phyloP scores from a whole-genome alignment of 2,797 vertebrate genomes.

The Potorous gilbertii region DNA sequence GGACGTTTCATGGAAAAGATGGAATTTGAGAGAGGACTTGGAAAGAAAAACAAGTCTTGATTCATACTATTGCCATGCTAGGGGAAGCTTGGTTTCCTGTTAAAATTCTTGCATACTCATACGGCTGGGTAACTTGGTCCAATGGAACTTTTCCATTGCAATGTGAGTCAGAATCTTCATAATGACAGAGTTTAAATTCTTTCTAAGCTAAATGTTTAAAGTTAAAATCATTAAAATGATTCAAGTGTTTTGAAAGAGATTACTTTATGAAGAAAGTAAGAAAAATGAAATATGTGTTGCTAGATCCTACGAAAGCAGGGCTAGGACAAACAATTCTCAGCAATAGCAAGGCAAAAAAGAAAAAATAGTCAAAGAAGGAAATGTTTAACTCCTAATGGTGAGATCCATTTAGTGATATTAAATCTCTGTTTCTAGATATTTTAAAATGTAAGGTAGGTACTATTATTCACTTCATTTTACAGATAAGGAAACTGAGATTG shows the following conservation, averaged over 20 bases:
- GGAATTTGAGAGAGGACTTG: background rate
- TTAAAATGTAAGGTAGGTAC: background rate
- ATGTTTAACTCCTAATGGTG: constrained; percentile 35
- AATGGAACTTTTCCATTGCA: constrained; percentile 6
- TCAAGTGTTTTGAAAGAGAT: constrained; percentile 31
- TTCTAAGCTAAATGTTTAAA: constrained; percentile 40
- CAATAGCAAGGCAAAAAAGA: background rate
- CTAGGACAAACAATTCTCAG: constrained; percentile 30
- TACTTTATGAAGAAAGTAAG: constrained; percentile 34
- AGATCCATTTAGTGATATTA: constrained; percentile 46
- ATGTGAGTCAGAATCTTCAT: background rate
- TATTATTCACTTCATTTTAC: background rate
- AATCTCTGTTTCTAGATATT: constrained; percentile 37
- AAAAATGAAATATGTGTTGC: constrained; percentile 24
- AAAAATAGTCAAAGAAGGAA: constrained; percentile 18
- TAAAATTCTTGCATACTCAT: background rate
- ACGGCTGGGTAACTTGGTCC: constrained; percentile 2
- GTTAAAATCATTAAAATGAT: constrained; percentile 19
- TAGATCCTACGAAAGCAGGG: constrained; percentile 23
- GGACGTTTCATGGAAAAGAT: background rate
- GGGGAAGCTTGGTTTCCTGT: constrained; percentile 13
- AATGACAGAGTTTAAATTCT: constrained; percentile 7
- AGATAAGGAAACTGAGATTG: background rate
- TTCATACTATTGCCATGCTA: background rate
- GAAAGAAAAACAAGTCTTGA: background rate